These are phyloP conservation scores for Maniola hyperantus DNA, from an alignment of 2,888 invertebrate species.

Conservation along the genomic window DNA sequence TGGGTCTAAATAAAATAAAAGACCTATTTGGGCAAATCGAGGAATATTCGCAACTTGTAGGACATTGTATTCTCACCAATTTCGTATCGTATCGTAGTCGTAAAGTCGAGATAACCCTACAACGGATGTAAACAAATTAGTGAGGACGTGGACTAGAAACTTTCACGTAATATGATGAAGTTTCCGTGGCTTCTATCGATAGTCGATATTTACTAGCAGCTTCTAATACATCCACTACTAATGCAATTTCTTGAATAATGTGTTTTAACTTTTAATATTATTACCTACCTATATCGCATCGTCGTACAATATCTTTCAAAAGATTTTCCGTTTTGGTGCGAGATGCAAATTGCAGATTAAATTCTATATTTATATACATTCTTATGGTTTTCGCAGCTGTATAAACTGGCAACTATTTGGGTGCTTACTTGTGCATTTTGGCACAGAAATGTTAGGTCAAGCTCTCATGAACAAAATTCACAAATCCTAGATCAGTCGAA, in stretches of 20 bases:
- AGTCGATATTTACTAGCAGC: constrained; percentile 11
- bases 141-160: constrained; percentile 7
- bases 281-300: too few relatives aligned
- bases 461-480: too few relatives aligned
- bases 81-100: constrained; percentile 39
- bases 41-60: background rate
- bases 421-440: too few relatives aligned
- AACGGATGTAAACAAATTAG: constrained; percentile 58
- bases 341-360: too few relatives aligned
- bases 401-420: too few relatives aligned
- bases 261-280: too few relatives aligned
- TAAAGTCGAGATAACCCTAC: constrained; percentile 47
- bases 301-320: too few relatives aligned
- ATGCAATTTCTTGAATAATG: background rate
- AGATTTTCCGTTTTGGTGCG: too few relatives aligned
- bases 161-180: constrained; percentile 20
- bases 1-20: background rate
- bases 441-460: too few relatives aligned
- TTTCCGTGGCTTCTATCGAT: constrained; percentile 24
- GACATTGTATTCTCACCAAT: background rate
- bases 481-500: too few relatives aligned
- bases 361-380: too few relatives aligned
- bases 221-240: background rate
- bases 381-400: too few relatives aligned
- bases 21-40: background rate